Conservation (phyloP, 2,797 vertebrate species). For the Diplodus sargus region DNA sequence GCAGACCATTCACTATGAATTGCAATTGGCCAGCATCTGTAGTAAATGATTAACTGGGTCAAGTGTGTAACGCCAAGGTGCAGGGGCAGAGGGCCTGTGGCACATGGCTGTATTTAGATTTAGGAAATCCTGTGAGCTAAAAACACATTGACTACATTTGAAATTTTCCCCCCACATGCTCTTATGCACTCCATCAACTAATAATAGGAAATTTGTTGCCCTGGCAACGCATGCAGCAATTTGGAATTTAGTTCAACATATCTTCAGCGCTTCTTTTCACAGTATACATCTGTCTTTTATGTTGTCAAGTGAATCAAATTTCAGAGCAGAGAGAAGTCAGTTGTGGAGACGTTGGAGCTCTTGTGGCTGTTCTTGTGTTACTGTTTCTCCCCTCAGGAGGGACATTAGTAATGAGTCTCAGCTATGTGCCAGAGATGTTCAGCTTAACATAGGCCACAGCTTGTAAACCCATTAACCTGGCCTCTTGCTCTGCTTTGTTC, state of each 20-base stretch:
- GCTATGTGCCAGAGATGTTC: slow-evolving; percentile 54
- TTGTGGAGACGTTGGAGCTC: background rate
- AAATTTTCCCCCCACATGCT: background rate
- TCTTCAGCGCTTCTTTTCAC: background rate
- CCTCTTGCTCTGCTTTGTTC: slow-evolving; percentile 6
- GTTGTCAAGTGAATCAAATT: background rate
- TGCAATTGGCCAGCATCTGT: slow-evolving; percentile 17
- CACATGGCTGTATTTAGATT: background rate
- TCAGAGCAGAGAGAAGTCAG: background rate
- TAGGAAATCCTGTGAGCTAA: slow-evolving; percentile 2
- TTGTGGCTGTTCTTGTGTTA: slow-evolving; percentile 18
- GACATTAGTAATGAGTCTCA: slow-evolving; percentile 37
- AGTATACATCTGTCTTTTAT: background rate
- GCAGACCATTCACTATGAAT: slow-evolving; percentile 23
- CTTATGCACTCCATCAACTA: background rate
- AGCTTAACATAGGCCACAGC: slow-evolving; percentile 43
- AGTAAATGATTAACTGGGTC: slow-evolving; percentile 27
- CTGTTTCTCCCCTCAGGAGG: slow-evolving; percentile 15
- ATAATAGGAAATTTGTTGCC: background rate
- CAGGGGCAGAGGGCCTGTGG: background rate
- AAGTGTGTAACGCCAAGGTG: slow-evolving; percentile 1
- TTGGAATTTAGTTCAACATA: background rate
- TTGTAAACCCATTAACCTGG: slow-evolving; percentile 55
- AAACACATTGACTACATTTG: background rate
- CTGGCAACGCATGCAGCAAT: background rate